Base-by-base conservation (phyloP, 2,888 invertebrate genomes). In the Ornithoptera alexandrae region DNA sequence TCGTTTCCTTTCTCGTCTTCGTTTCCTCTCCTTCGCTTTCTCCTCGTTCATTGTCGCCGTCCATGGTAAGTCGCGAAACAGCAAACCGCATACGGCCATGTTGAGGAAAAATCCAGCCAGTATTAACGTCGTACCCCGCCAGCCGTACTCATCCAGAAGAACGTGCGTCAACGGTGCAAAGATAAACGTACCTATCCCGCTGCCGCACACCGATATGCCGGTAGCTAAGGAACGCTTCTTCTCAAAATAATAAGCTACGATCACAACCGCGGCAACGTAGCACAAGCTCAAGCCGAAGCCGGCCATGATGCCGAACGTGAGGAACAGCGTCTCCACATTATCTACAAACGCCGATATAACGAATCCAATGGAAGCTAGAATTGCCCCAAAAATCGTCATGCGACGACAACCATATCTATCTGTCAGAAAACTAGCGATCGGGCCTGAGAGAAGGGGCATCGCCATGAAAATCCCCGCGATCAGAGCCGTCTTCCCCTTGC, bases 401-500 rank as follows among this genome's bases (percentile, higher is more conserved):
- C 94, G 93, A 57, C 96, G 93, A 82, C 97, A 97, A 46, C 97
- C 97, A 83, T 96, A 96, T 68, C 96, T 93, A 84, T 97, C 97
- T 10, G 97, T 97, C 58, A 97, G 89, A 78, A 96, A 96, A 79
- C 96, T 96, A 61, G 97, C 97, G 67, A 97, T 94, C 0, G 97
- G 97, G 0, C 97, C 97, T 0, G 97, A 96, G 17, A 97, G 86
- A 71, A 98, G 91, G 10, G 98, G 98, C 94, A 98, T 96, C 59
- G 98, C 97, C 95, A 98, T 97, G 84, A 98, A 97, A 65, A 98
- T 93, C 67, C 97, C 96, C 4, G 97, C 97, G 72, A 98, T 96
- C 96, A 97, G 96, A 4, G 98, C 97, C 0, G 98, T 98, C 81
- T 97, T 96, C 68, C 97, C 96, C 78, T 97, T 96, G 66, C 96